phyloP scores from a whole-genome alignment of 2,888 invertebrate species.

The Microctonus hyperodae region DNA sequence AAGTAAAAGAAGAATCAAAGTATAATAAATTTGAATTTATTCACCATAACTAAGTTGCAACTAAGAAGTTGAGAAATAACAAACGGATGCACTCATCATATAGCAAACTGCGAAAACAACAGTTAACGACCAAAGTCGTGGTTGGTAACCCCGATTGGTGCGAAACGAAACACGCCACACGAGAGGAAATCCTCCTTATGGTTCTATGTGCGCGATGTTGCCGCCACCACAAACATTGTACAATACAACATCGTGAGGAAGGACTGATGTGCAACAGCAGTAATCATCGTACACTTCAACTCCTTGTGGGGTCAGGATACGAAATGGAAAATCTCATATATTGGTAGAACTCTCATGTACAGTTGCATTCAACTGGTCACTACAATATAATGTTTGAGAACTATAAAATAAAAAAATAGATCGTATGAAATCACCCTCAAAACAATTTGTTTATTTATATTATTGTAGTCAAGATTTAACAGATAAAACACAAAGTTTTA shows the following conservation, averaged over 20 bases:
- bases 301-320: neutral
- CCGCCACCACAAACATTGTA: neutral
- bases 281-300: neutral
- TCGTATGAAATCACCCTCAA: too few species aligned
- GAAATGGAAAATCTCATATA: neutral
- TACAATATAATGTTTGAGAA: neutral
- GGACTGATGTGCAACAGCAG: neutral
- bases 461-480: too few species aligned
- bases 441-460: too few species aligned
- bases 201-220: neutral
- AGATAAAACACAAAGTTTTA: too few species aligned
- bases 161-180: constrained; percentile 12
- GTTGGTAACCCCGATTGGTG: constrained; percentile 16
- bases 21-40: neutral
- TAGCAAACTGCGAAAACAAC: constrained; percentile 1
- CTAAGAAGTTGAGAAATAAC: constrained; percentile 6
- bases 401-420: too few species aligned
- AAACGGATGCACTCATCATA: constrained; percentile 6
- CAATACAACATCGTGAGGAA: neutral
- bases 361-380: neutral
- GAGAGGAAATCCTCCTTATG: constrained; percentile 16
- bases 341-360: neutral
- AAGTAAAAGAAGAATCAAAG: neutral
- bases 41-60: neutral
- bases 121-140: constrained; percentile 21